Percentiles rank a stretch among this genome's conserved stretches.
phyloP scores from a whole-genome alignment of 2,888 invertebrate species.

The Dyspetes luteomarginatus region DNA sequence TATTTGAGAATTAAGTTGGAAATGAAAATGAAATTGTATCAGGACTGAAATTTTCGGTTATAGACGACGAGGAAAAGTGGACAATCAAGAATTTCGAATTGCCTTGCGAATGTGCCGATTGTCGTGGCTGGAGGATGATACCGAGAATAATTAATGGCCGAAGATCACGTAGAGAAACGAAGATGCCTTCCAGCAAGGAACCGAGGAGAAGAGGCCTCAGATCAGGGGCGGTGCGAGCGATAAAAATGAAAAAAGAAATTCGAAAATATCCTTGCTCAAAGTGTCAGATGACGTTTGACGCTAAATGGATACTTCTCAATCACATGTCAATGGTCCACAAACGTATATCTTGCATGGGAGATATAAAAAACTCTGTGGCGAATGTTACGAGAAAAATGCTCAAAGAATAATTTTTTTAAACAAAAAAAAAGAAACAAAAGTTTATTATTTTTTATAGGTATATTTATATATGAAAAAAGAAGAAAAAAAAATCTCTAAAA shows the following conservation, averaged over 20 bases:
- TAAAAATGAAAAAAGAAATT: not conserved
- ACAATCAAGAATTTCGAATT: conserved; percentile 88
- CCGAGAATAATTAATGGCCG: conserved; percentile 49
- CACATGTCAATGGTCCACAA: conserved; percentile 48
- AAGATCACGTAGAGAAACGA: conserved; percentile 54
- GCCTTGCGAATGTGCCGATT: conserved; percentile 88
- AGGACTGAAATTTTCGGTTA: conserved; percentile 1
- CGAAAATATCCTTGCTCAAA: conserved; percentile 52
- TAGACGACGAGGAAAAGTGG: conserved; percentile 82
- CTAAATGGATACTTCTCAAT: conserved; percentile 39
- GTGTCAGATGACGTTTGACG: conserved; percentile 24
- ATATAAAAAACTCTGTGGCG: conserved; percentile 7
- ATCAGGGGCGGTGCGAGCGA: not conserved
- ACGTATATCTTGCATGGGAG: conserved; percentile 13
- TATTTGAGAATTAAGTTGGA: not conserved
- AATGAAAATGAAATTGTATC: not conserved
- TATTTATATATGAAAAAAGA: no score
- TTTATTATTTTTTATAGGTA: not conserved
- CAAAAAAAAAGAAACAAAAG: not conserved
- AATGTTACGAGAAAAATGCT: no score
- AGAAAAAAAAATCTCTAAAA: no score
- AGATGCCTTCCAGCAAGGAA: conserved; percentile 59
- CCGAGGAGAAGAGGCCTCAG: not conserved
- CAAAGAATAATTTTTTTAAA: not conserved
- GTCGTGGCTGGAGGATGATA: conserved; percentile 28